Base-by-base conservation (phyloP, 1,140 invertebrate species). In the Anagrus nilaparvatae region DNA sequence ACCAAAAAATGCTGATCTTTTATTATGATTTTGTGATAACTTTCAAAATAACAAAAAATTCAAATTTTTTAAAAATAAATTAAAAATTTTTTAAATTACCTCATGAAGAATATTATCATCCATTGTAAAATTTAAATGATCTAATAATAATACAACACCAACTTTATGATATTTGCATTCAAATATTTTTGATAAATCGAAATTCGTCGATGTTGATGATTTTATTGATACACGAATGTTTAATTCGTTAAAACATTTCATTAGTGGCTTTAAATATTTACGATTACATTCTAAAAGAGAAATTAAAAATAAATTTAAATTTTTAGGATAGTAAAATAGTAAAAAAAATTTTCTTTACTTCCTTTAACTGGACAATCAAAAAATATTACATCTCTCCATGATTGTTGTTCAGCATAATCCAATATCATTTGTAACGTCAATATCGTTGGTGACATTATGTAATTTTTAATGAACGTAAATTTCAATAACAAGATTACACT, bases 351-450 rank as follows among this genome's bases (percentile, higher is more conserved):
- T 38, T 23, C 35, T 34, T 25, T 44, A 53, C 54, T 31, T 21
- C 41, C 27, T 5, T 32, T 20, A 2, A 28, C 44, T 17, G 48
- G 40, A 14, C 51, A 51, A 31, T 50, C 50, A 17, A 55, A 69
- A 5, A 70, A 45, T 4, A 68, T 36, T 0, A 64, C 58, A 36
- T 71, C 66, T 5, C 59, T 58, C 69, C 67, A 71, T 4, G 61
- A 62, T 5, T 65, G 48, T 61, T 65, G 68, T 5, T 65, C 46
- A 4, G 64, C 63, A 29, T 63, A 63, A 29, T 71, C 66, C 17
- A 71, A 29, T 9, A 67, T 56, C 16, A 67, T 60, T 19, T 62
- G 58, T 4, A 60, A 43, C 3, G 56, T 41, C 1, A 53, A 42
- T 8, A 56, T 43, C 20, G 52, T 55, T 14, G 53, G 46, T 25